Conservation (phyloP, 1,140 invertebrate genomes). For the Coenobita brevimanus region DNA sequence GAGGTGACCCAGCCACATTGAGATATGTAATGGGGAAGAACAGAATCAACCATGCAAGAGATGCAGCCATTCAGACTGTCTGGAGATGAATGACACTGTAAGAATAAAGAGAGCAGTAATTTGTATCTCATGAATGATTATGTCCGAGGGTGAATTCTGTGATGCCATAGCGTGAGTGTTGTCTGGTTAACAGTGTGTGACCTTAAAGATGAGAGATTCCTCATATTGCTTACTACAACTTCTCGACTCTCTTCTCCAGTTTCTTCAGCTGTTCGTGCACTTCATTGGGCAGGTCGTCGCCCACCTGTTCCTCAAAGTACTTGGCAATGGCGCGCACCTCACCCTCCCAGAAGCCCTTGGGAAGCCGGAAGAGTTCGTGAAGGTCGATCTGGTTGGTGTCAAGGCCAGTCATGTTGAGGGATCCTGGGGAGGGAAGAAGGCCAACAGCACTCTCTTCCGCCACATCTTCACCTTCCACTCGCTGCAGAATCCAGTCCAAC, state of each 20-base stretch:
- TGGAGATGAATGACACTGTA: too few species aligned
- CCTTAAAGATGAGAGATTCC: too few species aligned
- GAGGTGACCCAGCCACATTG: too few species aligned
- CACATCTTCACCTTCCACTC: conserved; percentile 83
- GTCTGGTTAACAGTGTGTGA: too few species aligned
- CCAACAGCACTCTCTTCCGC: conserved; percentile 82
- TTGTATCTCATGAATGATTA: too few species aligned
- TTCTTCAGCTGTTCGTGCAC: conserved; percentile 36
- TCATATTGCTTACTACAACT: too few species aligned
- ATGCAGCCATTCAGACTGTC: too few species aligned
- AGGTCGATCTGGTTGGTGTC: conserved; percentile 79
- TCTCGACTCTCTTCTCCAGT: conserved; percentile 38
- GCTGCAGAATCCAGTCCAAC: conserved; percentile 92
- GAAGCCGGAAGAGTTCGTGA: conserved; percentile 88
- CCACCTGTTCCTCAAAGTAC: conserved; percentile 79
- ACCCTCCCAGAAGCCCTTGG: conserved; percentile 93
- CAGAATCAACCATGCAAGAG: too few species aligned
- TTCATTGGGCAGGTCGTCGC: conserved; percentile 75
- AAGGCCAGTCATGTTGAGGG: conserved; percentile 84
- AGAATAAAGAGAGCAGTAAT: too few species aligned
- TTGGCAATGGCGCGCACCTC: conserved; percentile 81
- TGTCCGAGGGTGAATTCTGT: too few species aligned
- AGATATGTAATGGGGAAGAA: too few species aligned
- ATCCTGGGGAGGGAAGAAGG: conserved; percentile 80
- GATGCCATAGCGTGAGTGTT: too few species aligned